Evolutionary conservation across 2,888 invertebrate genomes (phyloP), one percentile per base, ranked within the genome.

Genomic region (Melangyna quadrimaculata): DNA sequence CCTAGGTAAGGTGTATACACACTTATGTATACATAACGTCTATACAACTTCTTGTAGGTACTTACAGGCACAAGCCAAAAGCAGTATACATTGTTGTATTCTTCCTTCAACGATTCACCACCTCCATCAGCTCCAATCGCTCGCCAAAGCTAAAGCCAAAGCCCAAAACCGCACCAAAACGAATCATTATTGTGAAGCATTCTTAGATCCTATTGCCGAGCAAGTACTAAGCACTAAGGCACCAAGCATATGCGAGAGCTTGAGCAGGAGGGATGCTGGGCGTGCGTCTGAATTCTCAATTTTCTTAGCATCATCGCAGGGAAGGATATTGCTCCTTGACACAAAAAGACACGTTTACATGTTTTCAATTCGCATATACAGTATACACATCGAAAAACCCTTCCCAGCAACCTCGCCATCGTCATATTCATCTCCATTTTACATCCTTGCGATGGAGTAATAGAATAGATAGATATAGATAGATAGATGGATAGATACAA

Each of bases 321-420:
- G 27, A 78, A 78, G 74, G 78, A 83, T 74, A 70, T 83, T 78
- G 78, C 78, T 74, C 74, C 78, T 83, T 83, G 70, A 83, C 73
- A 74, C 65, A 70, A 83, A 83, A 78, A 83, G 78, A 51, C 70
- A 78, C 40, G 51, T 74, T 35, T 73, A 53, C 48, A 70, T 78
- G 63, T 71, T 51, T 65, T 65, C 12, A 45, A 45, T 12, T 65
- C 6, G 2, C 48, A 73, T 29, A 43, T n/a, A 27, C 40, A n/a
- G n/a, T n/a, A 3, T 53, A 59, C 59, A 22, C 35, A 37, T 37
- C 35, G 22, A 7, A 59, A 35, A 67, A 67, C 51, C 48, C 51
- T 67, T 51, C 51, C n/a, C 17, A 48, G 32, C 22, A 43, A 10
- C 1, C 14, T 32, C n/a, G n/a, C 2, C 27, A 29, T 48, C 29